Percentiles rank a stretch among this genome's conserved stretches.
These are phyloP conservation scores for Polydrusus cervinus DNA, from an alignment of 2,888 invertebrate genomes.

Conservation along the genomic window DNA sequence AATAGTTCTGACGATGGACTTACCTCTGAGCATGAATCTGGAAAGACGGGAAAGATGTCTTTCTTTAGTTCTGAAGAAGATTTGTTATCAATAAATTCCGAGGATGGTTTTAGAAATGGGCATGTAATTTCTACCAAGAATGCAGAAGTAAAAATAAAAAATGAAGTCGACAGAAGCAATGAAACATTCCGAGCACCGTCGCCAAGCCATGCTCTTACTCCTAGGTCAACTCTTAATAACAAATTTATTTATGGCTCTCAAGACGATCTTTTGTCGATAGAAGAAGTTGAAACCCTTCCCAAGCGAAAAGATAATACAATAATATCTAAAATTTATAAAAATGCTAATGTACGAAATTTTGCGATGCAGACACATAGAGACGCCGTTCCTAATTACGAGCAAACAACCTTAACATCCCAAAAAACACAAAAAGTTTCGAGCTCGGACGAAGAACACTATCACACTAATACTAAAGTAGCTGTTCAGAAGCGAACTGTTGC, in stretches of 20 bases:
- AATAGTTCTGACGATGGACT: conserved; percentile 55
- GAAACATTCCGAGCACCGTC: conserved; percentile 22
- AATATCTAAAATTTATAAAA: conserved; percentile 63
- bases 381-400: conserved; percentile 51
- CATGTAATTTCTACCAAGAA: conserved; percentile 26
- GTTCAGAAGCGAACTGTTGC: conserved; percentile 8
- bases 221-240: conserved; percentile 47
- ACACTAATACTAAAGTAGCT: not conserved
- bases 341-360: conserved; percentile 61
- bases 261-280: conserved; percentile 58
- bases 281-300: conserved; percentile 53
- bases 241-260: conserved; percentile 56
- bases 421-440: conserved; percentile 4
- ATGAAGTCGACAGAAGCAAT: conserved; percentile 10
- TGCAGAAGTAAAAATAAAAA: conserved; percentile 25
- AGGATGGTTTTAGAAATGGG: conserved; percentile 25
- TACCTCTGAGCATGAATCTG: conserved; percentile 45
- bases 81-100: conserved; percentile 48
- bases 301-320: conserved; percentile 63
- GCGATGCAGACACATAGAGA: conserved; percentile 60
- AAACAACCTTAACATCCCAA: conserved; percentile 4
- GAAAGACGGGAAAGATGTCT: conserved; percentile 55
- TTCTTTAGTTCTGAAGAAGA: conserved; percentile 59
- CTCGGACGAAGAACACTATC: conserved; percentile 19
- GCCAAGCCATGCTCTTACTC: conserved; percentile 53